These are phyloP conservation scores for Astyanax mexicanus DNA, from an alignment of 2,797 vertebrate genomes.

Conservation along the genomic window DNA sequence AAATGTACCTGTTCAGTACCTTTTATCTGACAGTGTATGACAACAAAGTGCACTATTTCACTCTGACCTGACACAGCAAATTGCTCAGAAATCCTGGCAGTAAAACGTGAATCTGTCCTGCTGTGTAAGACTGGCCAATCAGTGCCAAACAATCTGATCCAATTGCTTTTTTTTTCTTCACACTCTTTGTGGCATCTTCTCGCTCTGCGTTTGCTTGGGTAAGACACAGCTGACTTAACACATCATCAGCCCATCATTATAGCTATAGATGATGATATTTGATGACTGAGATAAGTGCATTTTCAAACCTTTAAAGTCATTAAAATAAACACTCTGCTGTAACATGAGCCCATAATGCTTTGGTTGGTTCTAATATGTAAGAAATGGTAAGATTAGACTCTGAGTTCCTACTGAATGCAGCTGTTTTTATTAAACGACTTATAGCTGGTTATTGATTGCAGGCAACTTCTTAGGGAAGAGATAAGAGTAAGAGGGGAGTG, in stretches of 20 bases:
- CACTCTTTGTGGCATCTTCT: not conserved
- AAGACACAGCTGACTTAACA: no score
- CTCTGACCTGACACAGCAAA: conserved; percentile 2
- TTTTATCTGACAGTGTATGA: no score
- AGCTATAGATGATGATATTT: not conserved
- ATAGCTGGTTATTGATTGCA: not conserved
- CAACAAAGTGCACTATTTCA: not conserved
- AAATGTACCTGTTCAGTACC: no score
- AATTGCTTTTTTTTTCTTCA: conserved; percentile 12
- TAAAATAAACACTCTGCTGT: no score
- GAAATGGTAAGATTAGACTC: not conserved
- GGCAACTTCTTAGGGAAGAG: conserved; percentile 2
- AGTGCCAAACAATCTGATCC: not conserved
- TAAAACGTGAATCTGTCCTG: not conserved
- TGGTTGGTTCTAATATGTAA: no score
- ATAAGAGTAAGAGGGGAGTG: not conserved
- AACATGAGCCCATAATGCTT: no score
- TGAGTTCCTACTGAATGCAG: not conserved
- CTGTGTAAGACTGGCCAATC: not conserved
- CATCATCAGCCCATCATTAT: not conserved
- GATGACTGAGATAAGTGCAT: no score
- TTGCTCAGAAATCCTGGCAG: not conserved
- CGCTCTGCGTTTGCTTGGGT: not conserved
- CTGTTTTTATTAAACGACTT: not conserved
- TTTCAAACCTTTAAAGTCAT: not conserved